Base-by-base conservation (phyloP, 1,140 invertebrate genomes). In the Drosophila suzukii region DNA sequence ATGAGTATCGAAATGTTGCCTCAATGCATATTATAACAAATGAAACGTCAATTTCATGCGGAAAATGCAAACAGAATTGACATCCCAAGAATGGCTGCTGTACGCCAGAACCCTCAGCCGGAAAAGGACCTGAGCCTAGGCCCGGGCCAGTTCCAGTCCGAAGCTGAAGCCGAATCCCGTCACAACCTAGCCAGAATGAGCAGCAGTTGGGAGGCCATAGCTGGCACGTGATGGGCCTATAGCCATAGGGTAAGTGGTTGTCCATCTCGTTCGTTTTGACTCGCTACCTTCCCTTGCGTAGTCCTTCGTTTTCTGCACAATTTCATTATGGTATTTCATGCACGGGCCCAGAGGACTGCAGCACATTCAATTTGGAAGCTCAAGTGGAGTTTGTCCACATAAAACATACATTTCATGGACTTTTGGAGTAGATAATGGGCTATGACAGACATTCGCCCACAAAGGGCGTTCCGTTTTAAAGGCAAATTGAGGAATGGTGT, bases 1-100 rank as follows among this genome's bases (percentile, higher is more conserved):
- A 84, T 83, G 76, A 79, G 66, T 67, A 83, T 84, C 80, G 81
- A 83, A 84, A 84, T 76, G 81, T 83, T 83, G 81, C 81, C 80
- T 83, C 75, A 79, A 72, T 83, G 75, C 75, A 84, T 84, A 78
- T 79, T 83, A 79, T 83, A 84, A 83, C 72, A 83, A 83, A 79
- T 84, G 80, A 83, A 84, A 84, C 76, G 81, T 83, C 80, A 84
- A 68, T 83, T 83, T 83, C 76, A 76, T 75, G 75, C 71, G 59
- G 73, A 83, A 79, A 73, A 79, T 79, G 66, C 72, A 83, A 84
- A 75, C 62, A 65, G 61, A 55, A 55, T 50, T 60, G 66, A 51
- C 44, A 43, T 41, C 41, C 32, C 36, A 41, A 44, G 44, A 27
- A 63, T 36, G 30, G 57, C 65, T 34, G 39, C 12, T 27, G 41